Conservation (phyloP, 2,113 vertebrate species). For the Grammomys dolichurus region DNA sequence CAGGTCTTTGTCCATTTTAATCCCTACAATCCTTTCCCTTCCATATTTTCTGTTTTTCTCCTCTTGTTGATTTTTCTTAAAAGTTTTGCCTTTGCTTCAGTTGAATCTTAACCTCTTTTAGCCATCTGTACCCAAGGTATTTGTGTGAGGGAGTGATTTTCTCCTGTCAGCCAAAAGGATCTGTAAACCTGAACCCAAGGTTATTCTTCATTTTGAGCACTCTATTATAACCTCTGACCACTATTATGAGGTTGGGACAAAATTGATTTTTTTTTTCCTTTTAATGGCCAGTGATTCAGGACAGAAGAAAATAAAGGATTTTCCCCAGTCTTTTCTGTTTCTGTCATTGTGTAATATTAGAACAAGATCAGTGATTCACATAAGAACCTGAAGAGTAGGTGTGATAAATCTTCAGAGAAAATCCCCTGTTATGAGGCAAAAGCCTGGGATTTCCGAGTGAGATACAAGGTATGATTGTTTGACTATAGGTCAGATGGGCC, state of each 20-base stretch:
- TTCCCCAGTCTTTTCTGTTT: neutral
- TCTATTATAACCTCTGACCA: neutral
- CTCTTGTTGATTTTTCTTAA: neutral
- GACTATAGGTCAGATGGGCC: neutral
- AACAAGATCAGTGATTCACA: constrained; percentile 17
- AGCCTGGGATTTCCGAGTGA: constrained; percentile 45
- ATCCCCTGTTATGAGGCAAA: constrained; percentile 29
- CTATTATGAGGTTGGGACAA: neutral
- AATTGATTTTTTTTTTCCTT: constrained; percentile 42
- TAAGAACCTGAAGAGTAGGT: neutral
- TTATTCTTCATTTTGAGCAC: constrained; percentile 29
- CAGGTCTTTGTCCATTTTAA: neutral
- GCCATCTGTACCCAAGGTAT: neutral
- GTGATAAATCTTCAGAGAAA: constrained; percentile 60
- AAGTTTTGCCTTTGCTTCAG: constrained; percentile 1
- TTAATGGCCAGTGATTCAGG: constrained; percentile 45
- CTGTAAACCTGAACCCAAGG: neutral
- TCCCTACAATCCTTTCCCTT: neutral
- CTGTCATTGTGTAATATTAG: constrained; percentile 48
- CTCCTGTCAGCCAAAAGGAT: neutral
- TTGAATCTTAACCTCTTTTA: neutral
- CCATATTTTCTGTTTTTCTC: neutral
- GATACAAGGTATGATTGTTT: neutral
- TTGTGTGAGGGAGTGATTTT: neutral
- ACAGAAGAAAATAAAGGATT: neutral